Base-by-base conservation (phyloP, 2,113 vertebrate genomes). In the Chaetodon trifascialis region DNA sequence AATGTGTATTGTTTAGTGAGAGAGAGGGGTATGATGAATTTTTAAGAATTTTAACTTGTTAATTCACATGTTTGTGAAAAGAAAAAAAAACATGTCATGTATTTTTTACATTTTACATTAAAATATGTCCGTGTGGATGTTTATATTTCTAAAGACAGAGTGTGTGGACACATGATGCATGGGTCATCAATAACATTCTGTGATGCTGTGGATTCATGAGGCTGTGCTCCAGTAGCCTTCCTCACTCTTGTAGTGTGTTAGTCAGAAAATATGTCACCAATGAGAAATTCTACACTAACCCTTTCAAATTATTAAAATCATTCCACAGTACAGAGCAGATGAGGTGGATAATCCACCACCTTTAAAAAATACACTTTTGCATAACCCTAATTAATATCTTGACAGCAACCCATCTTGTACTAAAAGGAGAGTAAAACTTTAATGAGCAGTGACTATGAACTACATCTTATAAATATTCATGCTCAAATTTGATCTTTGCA, bases 361-460 rank as follows among this genome's bases (percentile, higher is more conserved):
- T 72, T 68, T 67, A 47, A 23, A 79, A 83, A 38, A 56, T 14
- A 19, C 46, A 67, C 11, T 71, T 85, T 52, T 73, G 58, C 47
- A 58, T 44, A 75, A 51, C 52, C 19, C 68, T 83, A 71, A 88
- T 84, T 86, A 70, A 67, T 74, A 59, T 71, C 65, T 59, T 73
- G 76, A 85, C 73, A 86, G 62, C 70, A 65, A 54, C 63, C 38
- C 40, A 40, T 82, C 58, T 70, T 81, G 73, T 60, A 47, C 14
- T 77, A 65, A 73, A 86, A 76, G 56, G 25, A 67, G 21, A 75
- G 21, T 76, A 44, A 75, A 87, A 82, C 10, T 72, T 84, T 79
- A 84, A 86, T 68, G 67, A 88, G 67, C 63, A 70, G 55, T 38
- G 79, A 67, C 19, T 56, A 56, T 62, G 51, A 70, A 72, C 76